Evolutionary conservation across 2,113 vertebrate species (phyloP).

Genomic region (Ochotona princeps): DNA sequence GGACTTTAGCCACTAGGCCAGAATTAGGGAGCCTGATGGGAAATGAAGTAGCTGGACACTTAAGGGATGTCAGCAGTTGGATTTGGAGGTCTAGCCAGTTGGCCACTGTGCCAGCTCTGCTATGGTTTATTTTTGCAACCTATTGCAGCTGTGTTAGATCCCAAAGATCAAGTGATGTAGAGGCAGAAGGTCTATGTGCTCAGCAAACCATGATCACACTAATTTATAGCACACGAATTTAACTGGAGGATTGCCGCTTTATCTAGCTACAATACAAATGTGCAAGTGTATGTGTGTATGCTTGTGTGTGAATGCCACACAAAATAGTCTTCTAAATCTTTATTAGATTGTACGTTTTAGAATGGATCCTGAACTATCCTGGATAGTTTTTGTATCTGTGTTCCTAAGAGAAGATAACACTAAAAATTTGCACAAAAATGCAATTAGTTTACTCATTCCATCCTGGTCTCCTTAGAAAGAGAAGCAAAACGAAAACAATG

Average conservation of each 20-base stretch:
- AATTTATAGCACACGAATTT: too few species aligned
- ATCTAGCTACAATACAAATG: too few species aligned
- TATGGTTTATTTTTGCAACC: neutral
- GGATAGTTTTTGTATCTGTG: neutral
- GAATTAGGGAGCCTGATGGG: too few species aligned
- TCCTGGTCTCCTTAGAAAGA: slow-evolving; percentile 19
- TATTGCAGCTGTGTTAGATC: neutral
- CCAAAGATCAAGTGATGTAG: neutral
- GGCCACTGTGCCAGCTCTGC: too few species aligned
- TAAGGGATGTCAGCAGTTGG: too few species aligned
- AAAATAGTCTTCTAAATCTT: too few species aligned
- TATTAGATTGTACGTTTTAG: neutral
- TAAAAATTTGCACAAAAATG: neutral
- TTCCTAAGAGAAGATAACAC: neutral
- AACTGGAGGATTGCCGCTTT: too few species aligned
- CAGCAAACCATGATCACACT: neutral
- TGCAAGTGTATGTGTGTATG: too few species aligned
- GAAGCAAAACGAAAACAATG: neutral
- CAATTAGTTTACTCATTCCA: neutral
- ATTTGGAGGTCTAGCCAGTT: too few species aligned
- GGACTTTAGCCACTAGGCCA: too few species aligned
- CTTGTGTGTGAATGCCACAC: too few species aligned
- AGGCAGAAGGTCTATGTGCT: neutral
- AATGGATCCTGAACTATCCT: neutral
- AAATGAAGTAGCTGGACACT: too few species aligned